Evolutionary conservation across 2,888 invertebrate species (phyloP).

Genomic region (Apamea monoglypha): DNA sequence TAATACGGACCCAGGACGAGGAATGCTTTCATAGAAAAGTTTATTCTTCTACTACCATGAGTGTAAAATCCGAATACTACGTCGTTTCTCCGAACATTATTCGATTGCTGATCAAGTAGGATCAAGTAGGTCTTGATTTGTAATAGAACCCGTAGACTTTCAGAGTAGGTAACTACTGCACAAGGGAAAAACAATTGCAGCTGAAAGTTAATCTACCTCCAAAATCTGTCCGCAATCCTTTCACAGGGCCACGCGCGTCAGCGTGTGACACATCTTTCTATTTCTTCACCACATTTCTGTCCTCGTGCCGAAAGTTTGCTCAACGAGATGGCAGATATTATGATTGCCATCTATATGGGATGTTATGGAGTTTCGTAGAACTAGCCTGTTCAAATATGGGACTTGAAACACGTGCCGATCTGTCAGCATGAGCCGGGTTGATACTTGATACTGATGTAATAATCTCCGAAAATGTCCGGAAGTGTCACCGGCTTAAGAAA

Average conservation of each 20-base stretch:
- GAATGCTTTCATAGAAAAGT: too few species aligned
- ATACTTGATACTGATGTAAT: constrained; percentile 8
- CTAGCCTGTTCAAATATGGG: not conserved
- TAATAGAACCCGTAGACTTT: not conserved
- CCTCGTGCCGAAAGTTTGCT: constrained; percentile 48
- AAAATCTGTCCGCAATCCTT: not conserved
- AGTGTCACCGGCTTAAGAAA: not conserved
- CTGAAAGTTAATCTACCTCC: not conserved
- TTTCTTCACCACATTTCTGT: not conserved
- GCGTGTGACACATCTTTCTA: constrained; percentile 3
- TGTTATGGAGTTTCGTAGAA: constrained; percentile 37
- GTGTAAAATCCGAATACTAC: not conserved
- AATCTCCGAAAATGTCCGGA: not conserved
- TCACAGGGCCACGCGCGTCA: not conserved
- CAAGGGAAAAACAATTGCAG: not conserved
- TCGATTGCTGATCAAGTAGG: constrained; percentile 12
- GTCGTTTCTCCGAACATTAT: not conserved
- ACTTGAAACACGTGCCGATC: constrained; percentile 37
- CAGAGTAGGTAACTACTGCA: not conserved
- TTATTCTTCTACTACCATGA: not conserved
- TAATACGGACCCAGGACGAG: too few species aligned
- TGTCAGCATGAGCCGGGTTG: constrained; percentile 19
- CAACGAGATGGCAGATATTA: constrained; percentile 19
- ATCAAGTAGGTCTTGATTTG: not conserved
- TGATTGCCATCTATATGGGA: constrained; percentile 28